A percentile compares a stretch with the other conserved stretches of the same genome.
These are phyloP conservation scores for Crossoptilon crossoptilon DNA, from an alignment of 2,797 vertebrate species.

Conservation along the genomic window DNA sequence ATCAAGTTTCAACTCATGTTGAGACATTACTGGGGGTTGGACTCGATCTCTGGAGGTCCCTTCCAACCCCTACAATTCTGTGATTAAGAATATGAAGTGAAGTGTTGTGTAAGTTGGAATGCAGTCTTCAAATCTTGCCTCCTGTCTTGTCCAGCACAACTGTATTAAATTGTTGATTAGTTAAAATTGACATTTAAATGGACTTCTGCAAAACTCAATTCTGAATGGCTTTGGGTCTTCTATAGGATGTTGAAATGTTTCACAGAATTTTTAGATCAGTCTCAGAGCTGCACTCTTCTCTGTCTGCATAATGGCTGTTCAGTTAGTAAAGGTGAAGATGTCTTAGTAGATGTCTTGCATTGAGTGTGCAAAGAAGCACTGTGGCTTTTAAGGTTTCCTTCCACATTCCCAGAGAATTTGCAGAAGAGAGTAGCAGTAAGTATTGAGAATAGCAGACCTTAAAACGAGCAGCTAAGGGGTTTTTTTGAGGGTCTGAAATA, in stretches of 20 bases:
- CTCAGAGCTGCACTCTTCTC: background rate
- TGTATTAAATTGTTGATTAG: background rate
- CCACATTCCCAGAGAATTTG: background rate
- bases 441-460: background rate
- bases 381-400: background rate
- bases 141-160: background rate
- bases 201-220: background rate
- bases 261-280: background rate
- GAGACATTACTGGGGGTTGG: background rate
- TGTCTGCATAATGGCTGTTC: background rate
- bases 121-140: background rate
- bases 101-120: background rate
- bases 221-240: background rate
- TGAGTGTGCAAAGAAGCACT: background rate
- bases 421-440: background rate
- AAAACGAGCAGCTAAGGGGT: background rate
- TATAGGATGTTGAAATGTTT: background rate
- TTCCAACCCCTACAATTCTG: no score
- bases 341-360: background rate
- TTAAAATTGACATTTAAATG: background rate
- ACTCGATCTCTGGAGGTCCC: no score
- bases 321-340: background rate
- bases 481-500: background rate
- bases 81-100: background rate
- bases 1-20: background rate